Conservation (phyloP, 2,888 invertebrate genomes). For the Plebejus melissa region DNA sequence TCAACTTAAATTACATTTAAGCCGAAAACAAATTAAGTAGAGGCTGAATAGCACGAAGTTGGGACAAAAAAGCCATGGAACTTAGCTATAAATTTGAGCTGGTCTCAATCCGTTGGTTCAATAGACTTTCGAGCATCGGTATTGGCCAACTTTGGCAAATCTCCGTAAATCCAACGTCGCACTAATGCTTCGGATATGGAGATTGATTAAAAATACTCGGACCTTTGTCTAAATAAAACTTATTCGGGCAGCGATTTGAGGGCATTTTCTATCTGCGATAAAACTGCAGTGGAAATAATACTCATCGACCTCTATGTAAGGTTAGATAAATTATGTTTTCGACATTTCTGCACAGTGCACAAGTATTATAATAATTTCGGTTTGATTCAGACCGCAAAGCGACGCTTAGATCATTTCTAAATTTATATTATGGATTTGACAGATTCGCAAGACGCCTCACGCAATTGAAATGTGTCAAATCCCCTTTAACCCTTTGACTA, state of each 20-base stretch:
- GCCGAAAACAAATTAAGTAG: slow-evolving; percentile 24
- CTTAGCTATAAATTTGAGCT: slow-evolving; percentile 43
- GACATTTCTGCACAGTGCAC: too few species aligned
- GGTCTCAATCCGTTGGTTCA: slow-evolving; percentile 45
- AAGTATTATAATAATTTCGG: too few species aligned
- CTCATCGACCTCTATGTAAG: not conserved
- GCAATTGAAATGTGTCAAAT: too few species aligned
- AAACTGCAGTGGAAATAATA: not conserved
- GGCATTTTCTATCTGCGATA: not conserved
- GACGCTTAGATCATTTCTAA: too few species aligned
- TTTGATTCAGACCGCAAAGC: too few species aligned
- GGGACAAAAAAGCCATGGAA: slow-evolving; percentile 28
- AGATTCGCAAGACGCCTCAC: too few species aligned
- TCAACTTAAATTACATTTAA: slow-evolving; percentile 26
- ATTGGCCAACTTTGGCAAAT: slow-evolving; percentile 34
- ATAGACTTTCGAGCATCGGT: slow-evolving; percentile 42
- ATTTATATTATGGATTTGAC: too few species aligned
- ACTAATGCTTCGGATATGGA: slow-evolving; percentile 29
- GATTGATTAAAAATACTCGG: slow-evolving; percentile 7
- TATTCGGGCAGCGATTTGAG: not conserved
- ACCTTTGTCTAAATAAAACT: not conserved
- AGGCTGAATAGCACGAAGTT: slow-evolving; percentile 27
- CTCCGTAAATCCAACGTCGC: slow-evolving; percentile 30
- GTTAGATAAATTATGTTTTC: too few species aligned
- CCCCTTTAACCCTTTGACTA: too few species aligned